phyloP scores from a whole-genome alignment of 2,797 vertebrate species.

The Coregonus suidteri region DNA sequence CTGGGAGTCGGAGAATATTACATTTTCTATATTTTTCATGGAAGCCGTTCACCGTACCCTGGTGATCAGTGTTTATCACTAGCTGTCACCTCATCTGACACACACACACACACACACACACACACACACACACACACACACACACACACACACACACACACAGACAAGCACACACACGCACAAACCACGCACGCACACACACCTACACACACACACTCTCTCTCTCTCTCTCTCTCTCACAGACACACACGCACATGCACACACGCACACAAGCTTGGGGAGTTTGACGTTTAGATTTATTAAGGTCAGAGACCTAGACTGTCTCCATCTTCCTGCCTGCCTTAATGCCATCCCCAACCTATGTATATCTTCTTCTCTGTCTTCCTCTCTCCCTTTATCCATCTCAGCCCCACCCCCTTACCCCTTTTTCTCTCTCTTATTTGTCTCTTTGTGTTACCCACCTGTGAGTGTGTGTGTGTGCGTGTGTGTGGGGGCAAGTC shows the following conservation, averaged over 20 bases:
- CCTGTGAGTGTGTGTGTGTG: constrained; percentile 38
- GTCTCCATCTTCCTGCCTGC: constrained; percentile 20
- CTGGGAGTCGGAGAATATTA: background rate
- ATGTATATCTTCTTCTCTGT: background rate
- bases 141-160: too few relatives aligned
- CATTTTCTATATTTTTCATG: constrained; percentile 27
- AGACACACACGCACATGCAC: too few relatives aligned
- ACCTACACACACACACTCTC: background rate
- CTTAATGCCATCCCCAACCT: background rate
- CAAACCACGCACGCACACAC: background rate
- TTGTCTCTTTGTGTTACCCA: constrained; percentile 12
- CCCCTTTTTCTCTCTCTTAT: background rate
- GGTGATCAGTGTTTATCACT: constrained; percentile 20
- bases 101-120: background rate
- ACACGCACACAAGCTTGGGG: too few relatives aligned
- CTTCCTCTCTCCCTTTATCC: background rate
- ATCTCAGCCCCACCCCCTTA: background rate
- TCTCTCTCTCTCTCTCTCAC: too few relatives aligned
- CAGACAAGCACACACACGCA: too few relatives aligned
- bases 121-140: too few relatives aligned
- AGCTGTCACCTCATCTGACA: constrained; percentile 11
- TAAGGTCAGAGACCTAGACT: constrained; percentile 22
- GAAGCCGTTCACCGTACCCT: background rate
- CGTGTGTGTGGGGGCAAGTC: constrained; percentile 22
- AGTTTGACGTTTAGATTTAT: constrained; percentile 11